Percentiles rank a stretch among this genome's conserved stretches.
Conservation (phyloP, 2,888 invertebrate genomes). For the Invenusta paracnida region DNA sequence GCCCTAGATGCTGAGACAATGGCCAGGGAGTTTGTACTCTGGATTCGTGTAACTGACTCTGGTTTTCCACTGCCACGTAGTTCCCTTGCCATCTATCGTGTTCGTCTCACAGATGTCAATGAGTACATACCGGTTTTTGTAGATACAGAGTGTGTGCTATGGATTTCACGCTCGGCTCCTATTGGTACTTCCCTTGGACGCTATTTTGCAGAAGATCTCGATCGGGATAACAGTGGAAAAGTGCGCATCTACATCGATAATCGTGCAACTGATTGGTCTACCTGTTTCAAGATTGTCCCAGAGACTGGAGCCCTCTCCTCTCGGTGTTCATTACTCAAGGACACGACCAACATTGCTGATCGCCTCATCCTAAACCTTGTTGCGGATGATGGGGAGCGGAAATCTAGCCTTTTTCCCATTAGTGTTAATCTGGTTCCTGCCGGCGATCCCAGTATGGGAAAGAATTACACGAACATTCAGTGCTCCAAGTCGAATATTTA, state of each 20-base stretch:
- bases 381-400: neutral
- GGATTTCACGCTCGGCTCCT: neutral
- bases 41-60: slow-evolving; percentile 34
- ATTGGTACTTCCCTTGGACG: neutral
- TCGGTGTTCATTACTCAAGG: slow-evolving; percentile 6
- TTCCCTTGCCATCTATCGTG: slow-evolving; percentile 6
- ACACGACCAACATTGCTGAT: neutral
- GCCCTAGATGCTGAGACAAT: slow-evolving; percentile 40
- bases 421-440: neutral
- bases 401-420: neutral
- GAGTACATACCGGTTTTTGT: slow-evolving; percentile 38
- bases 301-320: slow-evolving; percentile 4
- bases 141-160: neutral
- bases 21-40: slow-evolving; percentile 3
- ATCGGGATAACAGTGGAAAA: slow-evolving; percentile 35
- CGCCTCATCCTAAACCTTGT: neutral
- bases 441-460: neutral
- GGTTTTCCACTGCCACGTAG: slow-evolving; percentile 39
- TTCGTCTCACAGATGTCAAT: slow-evolving; percentile 34
- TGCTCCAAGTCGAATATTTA: neutral
- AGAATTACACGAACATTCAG: neutral
- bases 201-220: slow-evolving; percentile 41
- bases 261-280: neutral
- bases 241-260: neutral
- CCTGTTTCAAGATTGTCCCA: slow-evolving; percentile 34